Conservation (phyloP, 2,113 vertebrate species). For the Datnioides undecimradiatus region DNA sequence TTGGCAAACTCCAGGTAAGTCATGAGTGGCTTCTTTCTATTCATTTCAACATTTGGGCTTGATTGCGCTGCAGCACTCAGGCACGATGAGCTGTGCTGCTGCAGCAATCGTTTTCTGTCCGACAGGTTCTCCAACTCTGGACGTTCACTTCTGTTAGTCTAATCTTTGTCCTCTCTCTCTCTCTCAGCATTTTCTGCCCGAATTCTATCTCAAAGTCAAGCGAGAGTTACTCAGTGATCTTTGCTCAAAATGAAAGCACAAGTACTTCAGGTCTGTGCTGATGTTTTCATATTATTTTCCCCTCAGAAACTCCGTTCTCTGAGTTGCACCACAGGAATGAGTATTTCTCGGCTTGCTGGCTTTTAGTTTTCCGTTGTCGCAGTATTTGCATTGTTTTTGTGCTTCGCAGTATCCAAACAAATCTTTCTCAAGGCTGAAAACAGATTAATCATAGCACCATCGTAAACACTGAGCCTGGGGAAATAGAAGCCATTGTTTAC, state of each 20-base stretch:
- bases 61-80: slow-evolving; percentile 26
- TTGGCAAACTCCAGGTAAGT: slow-evolving; percentile 3
- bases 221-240: neutral
- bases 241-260: neutral
- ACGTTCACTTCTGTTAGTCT: neutral
- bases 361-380: slow-evolving; percentile 5
- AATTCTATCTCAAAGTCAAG: neutral
- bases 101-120: neutral
- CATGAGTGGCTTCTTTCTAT: neutral
- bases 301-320: neutral
- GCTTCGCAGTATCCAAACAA: neutral
- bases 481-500: neutral
- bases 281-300: neutral
- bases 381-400: neutral
- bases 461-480: neutral
- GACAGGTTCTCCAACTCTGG: neutral
- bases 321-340: neutral
- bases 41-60: slow-evolving; percentile 14
- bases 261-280: neutral
- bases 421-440: neutral
- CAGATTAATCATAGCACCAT: neutral
- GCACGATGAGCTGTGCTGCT: neutral
- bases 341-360: neutral
- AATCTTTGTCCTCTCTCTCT: neutral
- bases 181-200: neutral